Evolutionary conservation across 1,140 invertebrate genomes (phyloP), one percentile per base, ranked within the genome.

Genomic region (Zaprionus vittiger): DNA sequence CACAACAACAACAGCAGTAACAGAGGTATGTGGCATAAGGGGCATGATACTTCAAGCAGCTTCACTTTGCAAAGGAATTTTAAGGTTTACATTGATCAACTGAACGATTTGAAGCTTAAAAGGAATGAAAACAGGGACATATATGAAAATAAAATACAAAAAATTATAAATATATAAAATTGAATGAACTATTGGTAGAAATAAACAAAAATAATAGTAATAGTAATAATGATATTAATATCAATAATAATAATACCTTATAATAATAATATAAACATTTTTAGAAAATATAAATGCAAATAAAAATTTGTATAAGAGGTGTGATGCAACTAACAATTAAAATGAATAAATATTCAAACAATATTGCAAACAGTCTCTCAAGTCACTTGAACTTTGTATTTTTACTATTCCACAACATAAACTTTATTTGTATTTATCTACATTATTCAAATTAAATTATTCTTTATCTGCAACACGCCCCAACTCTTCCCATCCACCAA

Each of bases 1-100:
- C 2, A 37, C 34, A 28, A 34, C 17, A 17, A 56, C n/a, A 67
- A 31, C 41, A 66, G 60, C 47, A 62, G 54, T 47, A 54, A 55
- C 28, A 20, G 17, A 59, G 41, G n/a, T 17, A 47, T 47, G 41
- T 52, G 20, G 7, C 7, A 59, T 34, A 47, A 47, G 41, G n/a
- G 41, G 6, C 17, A 37, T 59, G n/a, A 34, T n/a, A 20, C n/a
- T 20, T 17, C 56, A 17, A 31, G 56, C 56, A 17, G 31, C 56
- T 22, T 59, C 31, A 20, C 24, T 15, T 7, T 12, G 9, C 55
- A 20, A 2, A 11, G 7, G 54, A 47, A 24, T 15, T 56, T 26
- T 56, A 31, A 14, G 47, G 22, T 52, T 52, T 52, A 12, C 3
- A 5, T 52, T 52, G 17, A 52, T 24, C 22, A 52, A 52, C 41